Evolutionary conservation across 2,888 invertebrate genomes (phyloP).

Genomic region (Melikaiella ostensackeni): DNA sequence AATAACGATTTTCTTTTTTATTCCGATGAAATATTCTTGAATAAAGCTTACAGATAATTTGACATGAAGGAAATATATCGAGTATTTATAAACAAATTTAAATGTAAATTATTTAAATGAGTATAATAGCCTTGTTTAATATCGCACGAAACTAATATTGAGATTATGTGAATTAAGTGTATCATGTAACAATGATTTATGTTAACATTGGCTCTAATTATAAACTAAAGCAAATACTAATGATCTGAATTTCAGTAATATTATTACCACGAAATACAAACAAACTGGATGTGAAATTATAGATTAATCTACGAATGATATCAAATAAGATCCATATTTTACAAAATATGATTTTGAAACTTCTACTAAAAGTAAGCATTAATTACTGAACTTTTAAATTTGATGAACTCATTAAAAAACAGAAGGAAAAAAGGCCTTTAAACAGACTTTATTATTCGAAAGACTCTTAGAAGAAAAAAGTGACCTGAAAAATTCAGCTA

Average conservation of each 20-base stretch:
- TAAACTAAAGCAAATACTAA: background rate
- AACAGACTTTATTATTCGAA: background rate
- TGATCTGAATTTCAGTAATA: background rate
- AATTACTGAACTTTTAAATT: no score
- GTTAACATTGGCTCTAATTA: background rate
- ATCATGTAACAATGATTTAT: background rate
- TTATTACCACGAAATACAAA: background rate
- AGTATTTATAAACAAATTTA: background rate
- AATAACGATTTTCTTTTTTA: background rate
- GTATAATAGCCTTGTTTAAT: background rate
- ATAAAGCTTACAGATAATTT: no score
- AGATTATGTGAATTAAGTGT: background rate
- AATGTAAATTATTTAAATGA: background rate
- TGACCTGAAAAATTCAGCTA: background rate
- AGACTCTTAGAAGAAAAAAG: background rate
- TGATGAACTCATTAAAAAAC: no score
- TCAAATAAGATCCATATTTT: no score
- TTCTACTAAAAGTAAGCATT: no score
- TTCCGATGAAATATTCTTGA: background rate
- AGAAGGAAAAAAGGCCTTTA: no score
- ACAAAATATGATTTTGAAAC: background rate
- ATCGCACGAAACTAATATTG: background rate
- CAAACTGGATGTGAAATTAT: background rate
- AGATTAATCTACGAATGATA: no score
- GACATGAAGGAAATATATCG: no score